These are phyloP conservation scores for Choristoneura rosaceana DNA, from an alignment of 2,888 invertebrate genomes.

Conservation along the genomic window DNA sequence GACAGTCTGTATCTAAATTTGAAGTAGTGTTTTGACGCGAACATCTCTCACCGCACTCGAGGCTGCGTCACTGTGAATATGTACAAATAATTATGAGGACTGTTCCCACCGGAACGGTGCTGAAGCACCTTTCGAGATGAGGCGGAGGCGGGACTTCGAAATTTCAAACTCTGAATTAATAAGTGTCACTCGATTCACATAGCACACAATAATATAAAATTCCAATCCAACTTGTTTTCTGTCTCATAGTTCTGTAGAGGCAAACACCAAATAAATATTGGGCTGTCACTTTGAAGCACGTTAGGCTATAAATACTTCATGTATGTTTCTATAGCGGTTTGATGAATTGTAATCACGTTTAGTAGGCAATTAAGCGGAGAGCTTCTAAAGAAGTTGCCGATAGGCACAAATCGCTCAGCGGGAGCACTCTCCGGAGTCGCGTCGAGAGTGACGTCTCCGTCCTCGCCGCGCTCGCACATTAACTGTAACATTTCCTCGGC, in stretches of 20 bases:
- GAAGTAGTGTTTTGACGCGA: conserved; percentile 68
- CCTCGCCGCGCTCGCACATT: conserved; percentile 66
- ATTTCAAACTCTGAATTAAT: conserved; percentile 43
- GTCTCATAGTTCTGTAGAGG: conserved; percentile 9
- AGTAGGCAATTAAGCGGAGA: conserved; percentile 68
- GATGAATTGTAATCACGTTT: conserved; percentile 65
- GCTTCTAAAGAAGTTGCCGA: conserved; percentile 63
- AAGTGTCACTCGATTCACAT: conserved; percentile 32
- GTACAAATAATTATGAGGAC: conserved; percentile 60
- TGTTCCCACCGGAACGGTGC: conserved; percentile 69
- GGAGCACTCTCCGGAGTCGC: conserved; percentile 55
- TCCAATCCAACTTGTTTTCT: conserved; percentile 10
- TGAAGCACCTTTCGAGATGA: conserved; percentile 61
- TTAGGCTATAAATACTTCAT: conserved; percentile 28
- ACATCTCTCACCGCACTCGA: conserved; percentile 56
- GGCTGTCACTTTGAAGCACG: conserved; percentile 22
- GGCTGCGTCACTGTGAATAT: conserved; percentile 47
- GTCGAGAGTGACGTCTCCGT: conserved; percentile 61
- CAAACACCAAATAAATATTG: conserved; percentile 26
- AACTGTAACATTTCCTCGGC: conserved; percentile 68
- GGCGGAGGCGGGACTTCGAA: conserved; percentile 32
- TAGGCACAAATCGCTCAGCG: conserved; percentile 76
- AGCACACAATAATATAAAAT: conserved; percentile 25
- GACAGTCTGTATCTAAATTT: conserved; percentile 66
- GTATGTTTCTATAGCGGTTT: conserved; percentile 44